phyloP scores from a whole-genome alignment of 2,888 invertebrate species.

The Tipula unca region DNA sequence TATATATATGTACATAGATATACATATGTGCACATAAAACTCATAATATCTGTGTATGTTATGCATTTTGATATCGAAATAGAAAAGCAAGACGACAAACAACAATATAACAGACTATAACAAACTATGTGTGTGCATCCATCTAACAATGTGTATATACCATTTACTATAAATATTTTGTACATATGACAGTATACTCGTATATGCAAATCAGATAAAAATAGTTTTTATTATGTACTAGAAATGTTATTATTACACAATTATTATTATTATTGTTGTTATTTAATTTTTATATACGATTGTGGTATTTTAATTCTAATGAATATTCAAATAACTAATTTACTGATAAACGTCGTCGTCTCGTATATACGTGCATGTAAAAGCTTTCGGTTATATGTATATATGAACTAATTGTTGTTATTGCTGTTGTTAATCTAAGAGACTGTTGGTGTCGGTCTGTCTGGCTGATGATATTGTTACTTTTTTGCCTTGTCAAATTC shows the following conservation, averaged over 20 bases:
- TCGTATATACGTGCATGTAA: background rate
- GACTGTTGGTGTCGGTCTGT: too few relatives aligned
- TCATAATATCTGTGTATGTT: background rate
- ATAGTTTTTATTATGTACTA: background rate
- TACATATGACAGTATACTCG: too few relatives aligned
- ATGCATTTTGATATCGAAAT: background rate
- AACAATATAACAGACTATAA: background rate
- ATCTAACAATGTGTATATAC: background rate
- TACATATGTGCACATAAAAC: too few relatives aligned
- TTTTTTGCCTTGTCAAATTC: too few relatives aligned
- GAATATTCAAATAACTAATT: background rate
- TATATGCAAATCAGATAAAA: background rate
- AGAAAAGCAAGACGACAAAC: background rate
- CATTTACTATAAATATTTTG: too few relatives aligned
- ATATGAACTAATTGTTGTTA: too few relatives aligned
- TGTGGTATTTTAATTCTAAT: background rate
- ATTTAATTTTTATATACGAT: background rate
- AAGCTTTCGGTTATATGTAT: too few relatives aligned
- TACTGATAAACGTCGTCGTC: background rate
- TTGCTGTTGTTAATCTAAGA: too few relatives aligned
- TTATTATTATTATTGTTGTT: background rate
- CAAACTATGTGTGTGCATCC: background rate
- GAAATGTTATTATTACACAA: background rate
- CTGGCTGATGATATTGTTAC: too few relatives aligned
- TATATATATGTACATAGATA: background rate